Evolutionary conservation across 2,797 vertebrate species (phyloP).

Genomic region (Balearica regulorum): DNA sequence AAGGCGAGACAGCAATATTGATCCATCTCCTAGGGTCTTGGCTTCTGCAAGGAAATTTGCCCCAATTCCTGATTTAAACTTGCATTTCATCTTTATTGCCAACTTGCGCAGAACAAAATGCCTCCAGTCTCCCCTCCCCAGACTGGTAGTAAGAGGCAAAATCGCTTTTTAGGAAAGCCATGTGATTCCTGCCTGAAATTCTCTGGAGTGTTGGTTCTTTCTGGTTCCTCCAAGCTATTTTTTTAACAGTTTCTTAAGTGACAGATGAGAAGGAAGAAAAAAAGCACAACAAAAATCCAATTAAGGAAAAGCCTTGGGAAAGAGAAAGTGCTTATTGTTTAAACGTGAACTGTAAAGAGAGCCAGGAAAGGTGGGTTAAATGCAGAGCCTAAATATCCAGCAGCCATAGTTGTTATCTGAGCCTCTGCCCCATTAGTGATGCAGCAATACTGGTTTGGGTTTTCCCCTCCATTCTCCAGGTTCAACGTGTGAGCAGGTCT

Average conservation of each 20-base stretch:
- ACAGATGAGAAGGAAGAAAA: not conserved
- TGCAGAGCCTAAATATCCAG: slow-evolving; percentile 19
- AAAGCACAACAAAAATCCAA: not conserved
- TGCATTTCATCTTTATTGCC: not conserved
- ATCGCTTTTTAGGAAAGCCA: not conserved
- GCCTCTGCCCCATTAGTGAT: not conserved
- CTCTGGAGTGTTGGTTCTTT: not conserved
- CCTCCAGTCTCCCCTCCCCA: not conserved
- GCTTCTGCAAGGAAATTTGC: not conserved
- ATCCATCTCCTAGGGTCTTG: not conserved
- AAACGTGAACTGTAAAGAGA: not conserved
- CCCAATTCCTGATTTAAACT: not conserved
- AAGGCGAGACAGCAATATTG: not conserved
- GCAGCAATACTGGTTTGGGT: slow-evolving; percentile 44
- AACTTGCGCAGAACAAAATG: not conserved
- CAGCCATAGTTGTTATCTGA: slow-evolving; percentile 26
- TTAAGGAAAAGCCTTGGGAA: slow-evolving; percentile 48
- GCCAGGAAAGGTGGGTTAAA: slow-evolving; percentile 16
- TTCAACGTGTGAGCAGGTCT: slow-evolving; percentile 36
- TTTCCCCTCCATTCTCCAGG: slow-evolving; percentile 37
- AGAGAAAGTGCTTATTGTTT: slow-evolving; percentile 37
- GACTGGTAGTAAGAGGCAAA: not conserved
- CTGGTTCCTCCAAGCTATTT: slow-evolving; percentile 10
- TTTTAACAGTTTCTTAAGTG: not conserved
- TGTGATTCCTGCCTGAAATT: not conserved